Percentiles rank a stretch among this genome's conserved stretches.
Evolutionary conservation across 2,888 invertebrate species (phyloP).

Genomic region (Hypercompe scribonia): DNA sequence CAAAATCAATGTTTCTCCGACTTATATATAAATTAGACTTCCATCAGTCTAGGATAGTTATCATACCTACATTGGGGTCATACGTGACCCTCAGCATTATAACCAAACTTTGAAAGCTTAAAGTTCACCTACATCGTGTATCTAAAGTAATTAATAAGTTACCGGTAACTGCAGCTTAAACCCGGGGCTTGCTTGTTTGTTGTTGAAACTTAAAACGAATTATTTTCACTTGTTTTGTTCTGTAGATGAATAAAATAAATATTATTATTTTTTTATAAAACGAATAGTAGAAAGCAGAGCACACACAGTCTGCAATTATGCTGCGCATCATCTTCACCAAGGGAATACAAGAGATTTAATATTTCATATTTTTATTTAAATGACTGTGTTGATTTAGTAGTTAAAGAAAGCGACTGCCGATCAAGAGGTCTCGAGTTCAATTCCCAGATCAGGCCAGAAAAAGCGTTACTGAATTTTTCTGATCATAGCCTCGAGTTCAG

Average conservation of each 20-base stretch:
- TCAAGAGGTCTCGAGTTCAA: too few species aligned
- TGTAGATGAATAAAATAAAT: too few species aligned
- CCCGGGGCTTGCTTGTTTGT: conserved; percentile 18
- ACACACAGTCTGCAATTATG: too few species aligned
- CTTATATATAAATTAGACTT: conserved; percentile 9
- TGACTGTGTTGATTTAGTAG: too few species aligned
- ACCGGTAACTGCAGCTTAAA: conserved; percentile 23
- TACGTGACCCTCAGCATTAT: conserved; percentile 50
- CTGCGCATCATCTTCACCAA: too few species aligned
- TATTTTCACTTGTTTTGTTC: not conserved
- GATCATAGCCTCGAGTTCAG: too few species aligned
- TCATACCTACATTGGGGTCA: conserved; percentile 27
- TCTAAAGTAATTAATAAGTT: conserved; percentile 62
- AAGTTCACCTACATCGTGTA: conserved; percentile 55
- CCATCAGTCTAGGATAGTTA: conserved; percentile 8
- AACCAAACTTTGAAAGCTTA: conserved; percentile 57
- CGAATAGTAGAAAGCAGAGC: too few species aligned
- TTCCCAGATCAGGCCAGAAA: too few species aligned
- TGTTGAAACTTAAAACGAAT: not conserved
- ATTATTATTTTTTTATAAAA: not conserved
- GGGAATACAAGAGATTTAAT: too few species aligned
- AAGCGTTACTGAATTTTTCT: too few species aligned
- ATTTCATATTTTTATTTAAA: too few species aligned
- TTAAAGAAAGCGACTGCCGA: too few species aligned
- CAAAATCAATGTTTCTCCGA: conserved; percentile 7